Percentiles rank a stretch among this genome's conserved stretches.
phyloP scores from a whole-genome alignment of 1,140 invertebrate species.

The Drosophila suzukii region DNA sequence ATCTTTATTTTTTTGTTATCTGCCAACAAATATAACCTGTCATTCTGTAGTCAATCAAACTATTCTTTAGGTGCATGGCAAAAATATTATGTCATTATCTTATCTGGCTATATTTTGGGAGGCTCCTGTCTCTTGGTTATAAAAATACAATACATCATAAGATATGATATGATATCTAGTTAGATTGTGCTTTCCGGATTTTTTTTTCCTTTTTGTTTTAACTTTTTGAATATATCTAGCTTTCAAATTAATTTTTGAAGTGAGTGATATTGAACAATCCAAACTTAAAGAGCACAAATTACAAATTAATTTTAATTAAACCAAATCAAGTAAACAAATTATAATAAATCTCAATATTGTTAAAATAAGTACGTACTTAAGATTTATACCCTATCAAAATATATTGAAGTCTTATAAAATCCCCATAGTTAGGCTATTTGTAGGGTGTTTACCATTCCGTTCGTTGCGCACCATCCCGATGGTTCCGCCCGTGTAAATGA shows the following conservation, averaged over 20 bases:
- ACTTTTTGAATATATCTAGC: too few relatives aligned
- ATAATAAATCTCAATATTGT: too few relatives aligned
- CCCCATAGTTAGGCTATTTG: neutral
- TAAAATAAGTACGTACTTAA: too few relatives aligned
- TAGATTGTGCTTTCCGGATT: neutral
- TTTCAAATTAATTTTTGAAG: too few relatives aligned
- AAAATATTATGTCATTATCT: constrained; percentile 3
- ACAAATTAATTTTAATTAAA: too few relatives aligned
- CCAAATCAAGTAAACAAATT: too few relatives aligned
- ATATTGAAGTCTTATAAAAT: neutral
- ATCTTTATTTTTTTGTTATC: neutral
- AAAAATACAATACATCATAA: neutral
- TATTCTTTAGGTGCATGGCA: neutral
- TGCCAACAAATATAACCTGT: neutral
- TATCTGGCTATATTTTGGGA: constrained; percentile 18
- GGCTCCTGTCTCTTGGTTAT: neutral
- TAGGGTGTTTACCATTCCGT: constrained; percentile 86
- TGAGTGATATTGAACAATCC: too few relatives aligned
- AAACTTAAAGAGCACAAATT: too few relatives aligned
- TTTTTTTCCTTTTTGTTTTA: neutral
- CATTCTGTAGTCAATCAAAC: constrained; percentile 7
- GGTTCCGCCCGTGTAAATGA: constrained; percentile 95
- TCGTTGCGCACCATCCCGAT: constrained; percentile 94
- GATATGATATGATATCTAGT: constrained; percentile 1
- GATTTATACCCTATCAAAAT: neutral